Conservation (phyloP, 2,888 invertebrate species). For the Latrodectus hesperus region DNA sequence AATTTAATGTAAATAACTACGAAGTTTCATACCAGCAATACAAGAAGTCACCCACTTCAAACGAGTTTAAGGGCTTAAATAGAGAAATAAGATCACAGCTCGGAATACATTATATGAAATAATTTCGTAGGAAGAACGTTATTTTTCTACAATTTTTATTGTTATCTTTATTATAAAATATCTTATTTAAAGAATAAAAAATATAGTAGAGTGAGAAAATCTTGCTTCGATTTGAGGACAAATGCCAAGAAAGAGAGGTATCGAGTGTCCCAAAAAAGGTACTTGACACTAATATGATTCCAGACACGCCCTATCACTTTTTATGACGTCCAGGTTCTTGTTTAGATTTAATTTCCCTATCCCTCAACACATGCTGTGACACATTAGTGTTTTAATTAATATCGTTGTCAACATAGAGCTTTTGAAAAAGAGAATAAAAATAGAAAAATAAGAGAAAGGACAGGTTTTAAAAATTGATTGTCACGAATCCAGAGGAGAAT, state of each 20-base stretch:
- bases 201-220: neutral
- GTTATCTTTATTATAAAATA: neutral
- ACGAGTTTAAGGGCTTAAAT: neutral
- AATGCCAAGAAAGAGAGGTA: constrained; percentile 40
- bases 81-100: neutral
- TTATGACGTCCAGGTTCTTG: constrained; percentile 34
- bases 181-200: constrained; percentile 32
- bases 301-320: constrained; percentile 49
- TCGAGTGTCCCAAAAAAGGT: constrained; percentile 39
- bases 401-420: neutral
- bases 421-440: no score
- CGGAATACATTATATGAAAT: neutral
- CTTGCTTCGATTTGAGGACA: constrained; percentile 24
- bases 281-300: constrained; percentile 57
- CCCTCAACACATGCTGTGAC: constrained; percentile 29
- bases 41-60: neutral
- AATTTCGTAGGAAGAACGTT: constrained; percentile 8
- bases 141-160: constrained; percentile 2
- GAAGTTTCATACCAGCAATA: neutral
- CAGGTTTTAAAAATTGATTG: no score
- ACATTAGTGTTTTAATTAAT: constrained; percentile 37
- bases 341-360: constrained; percentile 32
- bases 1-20: neutral
- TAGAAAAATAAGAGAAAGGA: no score
- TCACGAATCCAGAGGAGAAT: no score